These are phyloP conservation scores for Brachynemurus nebulosus DNA, from an alignment of 2,888 invertebrate genomes.

Conservation along the genomic window DNA sequence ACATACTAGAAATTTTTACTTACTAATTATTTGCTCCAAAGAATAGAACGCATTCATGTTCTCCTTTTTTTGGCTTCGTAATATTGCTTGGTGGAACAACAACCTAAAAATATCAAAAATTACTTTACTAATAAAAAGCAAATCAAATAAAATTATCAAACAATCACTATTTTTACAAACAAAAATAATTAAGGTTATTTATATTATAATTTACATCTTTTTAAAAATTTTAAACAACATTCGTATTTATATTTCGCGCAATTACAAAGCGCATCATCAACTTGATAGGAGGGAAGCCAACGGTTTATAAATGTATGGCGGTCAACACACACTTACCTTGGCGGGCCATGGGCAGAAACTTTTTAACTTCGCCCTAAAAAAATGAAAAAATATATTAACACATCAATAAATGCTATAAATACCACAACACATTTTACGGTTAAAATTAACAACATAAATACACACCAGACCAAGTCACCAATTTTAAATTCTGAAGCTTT, in stretches of 20 bases:
- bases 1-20: too few species aligned
- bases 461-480: constrained; percentile 57
- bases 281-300: not conserved
- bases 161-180: not conserved
- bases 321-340: constrained; percentile 57
- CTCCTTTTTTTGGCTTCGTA: constrained; percentile 61
- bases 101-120: constrained; percentile 46
- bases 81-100: constrained; percentile 65
- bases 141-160: not conserved
- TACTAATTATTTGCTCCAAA: constrained; percentile 93
- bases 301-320: constrained; percentile 10
- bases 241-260: constrained; percentile 3
- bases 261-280: not conserved
- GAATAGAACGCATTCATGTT: constrained; percentile 77
- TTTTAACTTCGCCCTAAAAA: constrained; percentile 97
- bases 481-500: constrained; percentile 47
- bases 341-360: constrained; percentile 95
- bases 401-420: too few species aligned
- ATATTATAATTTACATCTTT: not conserved
- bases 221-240: not conserved
- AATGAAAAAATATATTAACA: too few species aligned
- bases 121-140: constrained; percentile 7
- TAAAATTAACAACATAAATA: constrained; percentile 19
- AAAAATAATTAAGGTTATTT: too few species aligned
- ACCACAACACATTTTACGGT: constrained; percentile 4